These are phyloP conservation scores for Dendropsophus ebraccatus DNA, from an alignment of 2,113 vertebrate species.

Conservation along the genomic window DNA sequence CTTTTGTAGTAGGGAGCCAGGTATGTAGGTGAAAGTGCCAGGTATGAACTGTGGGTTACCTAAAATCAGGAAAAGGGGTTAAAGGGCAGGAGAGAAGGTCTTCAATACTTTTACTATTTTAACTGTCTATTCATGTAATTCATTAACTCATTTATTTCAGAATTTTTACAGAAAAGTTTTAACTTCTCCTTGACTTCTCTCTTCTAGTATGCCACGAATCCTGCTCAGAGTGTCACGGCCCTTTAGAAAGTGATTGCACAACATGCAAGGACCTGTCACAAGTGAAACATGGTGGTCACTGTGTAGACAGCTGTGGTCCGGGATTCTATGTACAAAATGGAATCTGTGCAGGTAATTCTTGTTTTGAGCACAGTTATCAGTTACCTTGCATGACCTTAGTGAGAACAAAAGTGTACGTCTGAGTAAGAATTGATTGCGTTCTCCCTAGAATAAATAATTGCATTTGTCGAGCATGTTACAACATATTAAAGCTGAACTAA, in stretches of 20 bases:
- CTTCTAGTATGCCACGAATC: conserved; percentile 83
- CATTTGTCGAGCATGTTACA: conserved; percentile 35
- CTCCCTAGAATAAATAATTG: conserved; percentile 38
- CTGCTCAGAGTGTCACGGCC: conserved; percentile 81
- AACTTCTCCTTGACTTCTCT: neutral
- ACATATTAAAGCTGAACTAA: conserved; percentile 14
- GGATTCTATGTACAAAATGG: conserved; percentile 79
- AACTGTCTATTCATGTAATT: too few relatives aligned
- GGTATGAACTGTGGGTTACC: too few relatives aligned
- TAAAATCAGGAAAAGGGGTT: too few relatives aligned
- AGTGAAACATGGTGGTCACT: conserved; percentile 76
- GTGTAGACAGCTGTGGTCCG: conserved; percentile 75
- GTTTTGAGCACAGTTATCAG: neutral
- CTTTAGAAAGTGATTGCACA: conserved; percentile 76
- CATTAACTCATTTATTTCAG: neutral
- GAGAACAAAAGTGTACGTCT: conserved; percentile 8
- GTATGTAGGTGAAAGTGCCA: too few relatives aligned
- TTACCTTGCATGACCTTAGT: conserved; percentile 32
- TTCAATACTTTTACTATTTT: too few relatives aligned
- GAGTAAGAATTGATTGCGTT: neutral
- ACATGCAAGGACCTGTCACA: conserved; percentile 75
- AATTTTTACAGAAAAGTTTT: neutral
- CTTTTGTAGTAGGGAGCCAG: too few relatives aligned
- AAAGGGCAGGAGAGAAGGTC: too few relatives aligned
- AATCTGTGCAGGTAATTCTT: conserved; percentile 79